phyloP scores from a whole-genome alignment of 2,113 vertebrate species.

The Carettochelys insculpta region DNA sequence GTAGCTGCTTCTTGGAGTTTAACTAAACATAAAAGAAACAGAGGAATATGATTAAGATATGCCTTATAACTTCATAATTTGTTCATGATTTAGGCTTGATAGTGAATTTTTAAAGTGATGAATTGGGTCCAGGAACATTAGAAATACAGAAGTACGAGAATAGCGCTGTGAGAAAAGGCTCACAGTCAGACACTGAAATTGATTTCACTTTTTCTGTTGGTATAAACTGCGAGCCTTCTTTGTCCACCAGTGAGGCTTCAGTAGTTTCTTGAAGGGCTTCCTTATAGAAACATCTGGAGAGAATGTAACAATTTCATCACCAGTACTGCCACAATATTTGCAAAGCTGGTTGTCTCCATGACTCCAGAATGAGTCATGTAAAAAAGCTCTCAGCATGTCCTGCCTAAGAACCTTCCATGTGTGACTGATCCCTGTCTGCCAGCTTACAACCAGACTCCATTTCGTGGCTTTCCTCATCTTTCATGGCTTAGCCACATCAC shows the following conservation, averaged over 20 bases:
- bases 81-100: background rate
- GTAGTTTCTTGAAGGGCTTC: constrained; percentile 53
- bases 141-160: rapidly evolving
- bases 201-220: background rate
- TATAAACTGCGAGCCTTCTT: constrained; percentile 40
- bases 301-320: constrained; percentile 34
- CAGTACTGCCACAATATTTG: constrained; percentile 28
- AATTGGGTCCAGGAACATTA: background rate
- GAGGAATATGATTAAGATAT: background rate
- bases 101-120: background rate
- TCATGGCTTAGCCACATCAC: constrained; percentile 65
- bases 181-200: background rate
- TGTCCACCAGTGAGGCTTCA: constrained; percentile 25
- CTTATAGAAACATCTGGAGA: constrained; percentile 42
- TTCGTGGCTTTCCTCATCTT: constrained; percentile 70
- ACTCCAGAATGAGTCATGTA: constrained; percentile 36
- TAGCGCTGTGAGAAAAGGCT: background rate
- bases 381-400: constrained; percentile 36
- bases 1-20: background rate
- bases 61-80: background rate
- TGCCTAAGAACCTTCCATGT: constrained; percentile 30
- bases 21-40: background rate
- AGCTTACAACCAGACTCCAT: constrained; percentile 47
- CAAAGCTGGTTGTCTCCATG: constrained; percentile 31
- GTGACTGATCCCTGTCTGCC: constrained; percentile 52